Evolutionary conservation across 1,140 invertebrate genomes (phyloP), one percentile per base, ranked within the genome.

Genomic region (Amphibalanus amphitrite): DNA sequence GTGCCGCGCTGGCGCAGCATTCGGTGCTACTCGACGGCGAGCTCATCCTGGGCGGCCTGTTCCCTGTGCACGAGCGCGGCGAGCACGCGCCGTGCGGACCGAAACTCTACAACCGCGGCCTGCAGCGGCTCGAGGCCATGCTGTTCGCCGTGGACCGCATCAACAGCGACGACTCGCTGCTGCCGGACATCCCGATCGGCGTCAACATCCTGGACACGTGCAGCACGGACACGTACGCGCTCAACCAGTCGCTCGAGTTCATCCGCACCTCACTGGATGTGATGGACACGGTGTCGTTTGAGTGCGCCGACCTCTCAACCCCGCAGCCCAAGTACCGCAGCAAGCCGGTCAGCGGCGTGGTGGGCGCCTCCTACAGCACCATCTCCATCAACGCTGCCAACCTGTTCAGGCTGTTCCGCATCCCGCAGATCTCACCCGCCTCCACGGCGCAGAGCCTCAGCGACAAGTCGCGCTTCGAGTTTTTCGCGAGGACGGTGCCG

Each of bases 371-470:
- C 0, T 88, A 88, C 76, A 87, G 87, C 75, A 88, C 87, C 0
- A 89, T 90, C 23, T 89, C 88, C 0, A 81, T 90, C 0, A 88
- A 90, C 79, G 89, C 87, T 28, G 86, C 86, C 6, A 87, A 87
- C 77, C 80, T 87, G 26, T 79, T 87, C 10, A 80, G 86, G 29
- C 79, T 87, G 17, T 87, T 87, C 76, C 82, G 80, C 68, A 84
- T 85, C 72, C 83, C 81, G 26, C 83, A 84, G 78, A 81, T 85
- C 59, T 81, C 81, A 70, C 83, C 83, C 29, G 83, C 83, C 1
- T 85, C 85, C 23, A 87, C 87, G 1, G 85, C 85, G 72, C 81
- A 83, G 30, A 84, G 85, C 69, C 80, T 87, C 8, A 83, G 82
- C 69, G 84, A 85, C 76, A 86, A 86, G 76, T 79, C 77, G 29